Base-by-base conservation (phyloP, 2,888 invertebrate species). In the Trilocha varians region DNA sequence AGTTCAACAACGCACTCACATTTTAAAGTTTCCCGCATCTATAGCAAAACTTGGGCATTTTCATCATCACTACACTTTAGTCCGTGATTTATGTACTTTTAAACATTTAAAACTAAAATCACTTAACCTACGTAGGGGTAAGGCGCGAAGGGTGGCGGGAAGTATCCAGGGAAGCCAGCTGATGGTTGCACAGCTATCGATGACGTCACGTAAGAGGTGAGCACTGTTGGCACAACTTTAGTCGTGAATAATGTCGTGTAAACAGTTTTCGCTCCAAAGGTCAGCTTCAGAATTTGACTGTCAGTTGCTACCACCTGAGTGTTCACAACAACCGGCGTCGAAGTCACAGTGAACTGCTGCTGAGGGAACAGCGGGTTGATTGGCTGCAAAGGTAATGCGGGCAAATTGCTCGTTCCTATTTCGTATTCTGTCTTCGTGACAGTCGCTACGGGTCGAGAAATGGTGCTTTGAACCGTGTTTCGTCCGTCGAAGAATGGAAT, bases 251-350 rank as follows among this genome's bases (percentile, higher is more conserved):
- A 86, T 1, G 95, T 96, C 5, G 96, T 96, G 66, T 93, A 93
- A 0, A 95, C 91, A 0, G 95, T 95, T 72, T 94, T 94, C 25
- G 96, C 95, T n/a, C 96, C 95, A 66, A 96, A 96, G 9, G 95
- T 95, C 52, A 96, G 79, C 73, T 95, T 95, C 47, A 96, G 78
- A 40, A 95, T 85, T 77, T 94, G 92, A 56, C 95, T 94, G 48
- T 93, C 90, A 0, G 94, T 94, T 50, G 92, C 88, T 1, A 92
- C 93, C 11, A 94, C 89, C 56, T 93, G 83, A 0, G 94, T 94
- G 61, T 93, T 93, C 45, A 93, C 89, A 16, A 95, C 88, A n/a
- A 94, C 85, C 0, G 94, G 94, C 0, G 94, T 92, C 8, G 93
- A 93, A 16, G 93, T 93, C 14, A 95, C 74, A 32, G 92, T 90